Base-by-base conservation (phyloP, 2,888 invertebrate species). In the Nomada hirtipes region DNA sequence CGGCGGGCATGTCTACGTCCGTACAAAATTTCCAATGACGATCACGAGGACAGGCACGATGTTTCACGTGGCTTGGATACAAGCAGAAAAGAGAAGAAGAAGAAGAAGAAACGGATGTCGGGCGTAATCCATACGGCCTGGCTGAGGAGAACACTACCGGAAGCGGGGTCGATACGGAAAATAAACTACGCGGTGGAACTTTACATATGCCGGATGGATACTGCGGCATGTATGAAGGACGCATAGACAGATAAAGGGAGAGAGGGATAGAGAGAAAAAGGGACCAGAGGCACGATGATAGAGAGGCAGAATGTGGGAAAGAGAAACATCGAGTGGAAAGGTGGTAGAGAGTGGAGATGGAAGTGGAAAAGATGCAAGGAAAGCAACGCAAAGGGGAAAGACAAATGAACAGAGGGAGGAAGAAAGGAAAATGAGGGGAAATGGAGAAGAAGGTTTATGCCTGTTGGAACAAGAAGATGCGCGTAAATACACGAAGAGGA, bases 141-240 rank as follows among this genome's bases (percentile, higher is more conserved):
- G 42, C 67, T n/a, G 82, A 69, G 76, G 57, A 73, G 79, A 65
- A 73, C 65, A 72, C 60, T 73, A 85, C 76, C 85, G 86, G 85
- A 83, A 86, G 78, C 68, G 75, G 67, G 83, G 82, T 88, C 88
- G 85, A 88, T 86, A 78, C 74, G 79, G 79, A 87, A 88, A 88
- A 84, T 86, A 87, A 79, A 88, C 83, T 75, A 82, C 79, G 61
- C 61, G 59, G 57, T 72, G 69, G 70, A 83, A 84, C 74, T 88
- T 81, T 76, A 72, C 82, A 82, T 83, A 67, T 72, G 76, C 79
- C 55, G 72, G 57, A 44, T 76, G 81, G 73, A 75, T 74, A 77
- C 72, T 69, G 73, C 70, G 74, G 76, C 53, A 63, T 86, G 78
- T 77, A 76, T 71, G 76, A 76, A 79, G 81, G 74, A 76, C 70